Evolutionary conservation across 2,113 vertebrate genomes (phyloP), one percentile per base, ranked within the genome.

Genomic region (Lophura nycthemera): DNA sequence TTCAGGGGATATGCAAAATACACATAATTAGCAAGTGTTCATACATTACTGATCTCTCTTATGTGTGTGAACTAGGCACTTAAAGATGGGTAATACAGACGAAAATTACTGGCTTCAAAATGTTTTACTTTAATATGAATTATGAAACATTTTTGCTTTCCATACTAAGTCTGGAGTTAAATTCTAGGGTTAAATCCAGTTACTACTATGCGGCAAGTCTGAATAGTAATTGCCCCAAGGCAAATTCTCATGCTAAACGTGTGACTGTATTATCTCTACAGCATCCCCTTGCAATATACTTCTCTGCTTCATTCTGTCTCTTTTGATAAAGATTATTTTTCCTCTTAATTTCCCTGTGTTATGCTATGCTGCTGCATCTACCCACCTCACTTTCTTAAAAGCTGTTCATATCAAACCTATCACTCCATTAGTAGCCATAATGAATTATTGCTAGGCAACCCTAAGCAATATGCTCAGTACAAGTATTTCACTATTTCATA

Each of bases 371-470:
- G 0, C 24, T 74, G 61, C 32, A 74, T 12, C 42, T 78, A 57
- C 65, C 25, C 34, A 69, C 65, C 66, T 85, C 47, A 32, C 79
- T 69, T 80, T 73, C 75, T 73, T 93, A 78, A 74, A 90, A 77
- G 74, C 78, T 88, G 59, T 81, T 81, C 52, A 59, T 11, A 52
- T 84, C 65, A 82, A 90, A 87, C 32, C 73, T 45, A 56, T 65
- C 45, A 52, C 60, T 87, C 52, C 50, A 67, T 87, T 87, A 87
- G 73, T n/a, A 80, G 64, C 73, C 42, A 10, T 87, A 90, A 94
- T 82, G 75, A 95, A 77, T 81, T 85, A 90, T 88, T 93, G 91
- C 90, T 85, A 91, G 60, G 91, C 84, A 95, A 91, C 80, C 60
- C n/a, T 56, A 59, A 78, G 80, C 60, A 90, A 56, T 72, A 14